phyloP scores from a whole-genome alignment of 2,797 vertebrate genomes.

The Uromys caudimaculatus region DNA sequence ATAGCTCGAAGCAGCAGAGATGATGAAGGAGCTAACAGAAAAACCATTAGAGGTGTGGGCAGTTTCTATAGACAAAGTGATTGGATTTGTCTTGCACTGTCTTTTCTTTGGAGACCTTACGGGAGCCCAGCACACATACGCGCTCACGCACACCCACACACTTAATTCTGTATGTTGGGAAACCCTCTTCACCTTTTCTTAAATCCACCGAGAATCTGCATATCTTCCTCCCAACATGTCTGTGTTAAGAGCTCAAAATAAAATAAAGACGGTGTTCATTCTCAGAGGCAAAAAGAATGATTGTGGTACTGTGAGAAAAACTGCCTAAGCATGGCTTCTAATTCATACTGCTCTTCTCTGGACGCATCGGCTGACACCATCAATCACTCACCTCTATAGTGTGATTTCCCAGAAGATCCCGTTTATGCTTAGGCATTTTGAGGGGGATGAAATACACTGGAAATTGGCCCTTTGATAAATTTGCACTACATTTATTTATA shows the following conservation, averaged over 20 bases:
- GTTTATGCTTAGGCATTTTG: background rate
- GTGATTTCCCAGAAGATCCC: slow-evolving; percentile 63
- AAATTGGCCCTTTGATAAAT: slow-evolving; percentile 46
- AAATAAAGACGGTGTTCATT: slow-evolving; percentile 44
- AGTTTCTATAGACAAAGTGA: background rate
- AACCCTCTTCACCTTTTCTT: background rate
- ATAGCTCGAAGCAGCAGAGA: background rate
- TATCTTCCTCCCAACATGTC: background rate
- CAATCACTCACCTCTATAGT: slow-evolving; percentile 47
- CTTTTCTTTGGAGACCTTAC: slow-evolving; percentile 15
- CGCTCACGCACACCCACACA: background rate
- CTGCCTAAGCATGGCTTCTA: background rate
- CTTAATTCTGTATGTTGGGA: background rate
- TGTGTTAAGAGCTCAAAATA: slow-evolving; percentile 25
- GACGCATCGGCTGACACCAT: background rate
- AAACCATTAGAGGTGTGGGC: accelerated
- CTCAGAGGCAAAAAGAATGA: background rate
- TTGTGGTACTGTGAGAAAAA: slow-evolving; percentile 27
- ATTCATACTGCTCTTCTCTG: background rate
- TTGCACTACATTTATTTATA: background rate
- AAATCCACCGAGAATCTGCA: background rate
- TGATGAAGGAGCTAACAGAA: background rate
- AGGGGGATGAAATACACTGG: background rate
- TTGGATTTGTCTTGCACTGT: slow-evolving; percentile 16
- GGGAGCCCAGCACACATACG: background rate